Percentiles rank a stretch among this genome's conserved stretches.
Evolutionary conservation across 2,113 vertebrate species (phyloP).

Genomic region (Boulengeromyrus knoepffleri): DNA sequence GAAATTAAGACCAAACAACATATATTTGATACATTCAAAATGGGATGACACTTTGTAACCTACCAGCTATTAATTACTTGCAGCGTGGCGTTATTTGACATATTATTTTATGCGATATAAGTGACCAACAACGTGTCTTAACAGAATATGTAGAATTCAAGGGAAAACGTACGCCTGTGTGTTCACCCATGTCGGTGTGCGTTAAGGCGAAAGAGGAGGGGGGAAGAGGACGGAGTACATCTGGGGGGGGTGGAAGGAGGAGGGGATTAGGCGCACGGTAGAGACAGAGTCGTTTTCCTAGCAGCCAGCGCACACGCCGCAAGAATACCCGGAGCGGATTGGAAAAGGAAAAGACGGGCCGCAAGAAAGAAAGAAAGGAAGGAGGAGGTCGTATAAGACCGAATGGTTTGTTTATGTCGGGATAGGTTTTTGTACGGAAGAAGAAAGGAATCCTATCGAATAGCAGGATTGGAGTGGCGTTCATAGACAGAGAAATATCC

Average conservation of each 20-base stretch:
- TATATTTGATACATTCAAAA: not conserved
- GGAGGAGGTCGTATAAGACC: not conserved
- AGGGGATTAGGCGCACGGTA: constrained; percentile 29
- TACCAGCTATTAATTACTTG: not conserved
- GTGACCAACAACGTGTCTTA: not conserved
- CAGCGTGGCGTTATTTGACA: not conserved
- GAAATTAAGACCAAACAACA: not conserved
- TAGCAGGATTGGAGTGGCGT: constrained; percentile 30
- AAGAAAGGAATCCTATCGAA: constrained; percentile 23
- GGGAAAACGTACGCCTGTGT: not conserved
- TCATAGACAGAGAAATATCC: not conserved
- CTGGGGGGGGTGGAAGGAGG: constrained; percentile 33
- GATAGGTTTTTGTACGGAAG: constrained; percentile 14
- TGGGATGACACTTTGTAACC: not conserved
- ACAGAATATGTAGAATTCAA: not conserved
- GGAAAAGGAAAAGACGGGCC: constrained; percentile 27
- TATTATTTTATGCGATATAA: not conserved
- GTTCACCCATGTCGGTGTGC: not conserved
- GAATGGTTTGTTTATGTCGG: constrained; percentile 7
- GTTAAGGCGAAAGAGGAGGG: constrained; percentile 9
- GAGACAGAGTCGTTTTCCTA: constrained; percentile 41
- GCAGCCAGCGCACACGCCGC: constrained; percentile 35
- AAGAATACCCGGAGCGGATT: constrained; percentile 48
- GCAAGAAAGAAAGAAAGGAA: too few relatives aligned
- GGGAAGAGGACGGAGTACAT: constrained; percentile 13